Percentiles rank a stretch among this genome's conserved stretches.
These are phyloP conservation scores for Lerema accius DNA, from an alignment of 1,140 invertebrate species.

Conservation along the genomic window DNA sequence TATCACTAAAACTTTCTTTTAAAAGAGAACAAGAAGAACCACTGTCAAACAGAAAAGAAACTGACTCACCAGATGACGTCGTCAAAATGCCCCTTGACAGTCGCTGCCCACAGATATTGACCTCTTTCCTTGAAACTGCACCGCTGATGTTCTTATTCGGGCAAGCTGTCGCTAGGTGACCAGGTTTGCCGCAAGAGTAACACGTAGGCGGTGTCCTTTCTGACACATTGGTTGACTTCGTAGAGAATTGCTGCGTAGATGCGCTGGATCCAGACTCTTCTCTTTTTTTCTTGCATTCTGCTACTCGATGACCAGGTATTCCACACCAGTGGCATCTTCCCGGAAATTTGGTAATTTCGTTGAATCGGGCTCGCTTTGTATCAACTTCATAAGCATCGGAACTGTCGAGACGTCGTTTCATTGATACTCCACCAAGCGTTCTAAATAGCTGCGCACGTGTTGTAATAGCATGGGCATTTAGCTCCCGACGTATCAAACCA, in stretches of 20 bases:
- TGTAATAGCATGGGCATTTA: conserved; percentile 15
- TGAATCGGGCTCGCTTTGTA: conserved; percentile 28
- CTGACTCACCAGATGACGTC: conserved; percentile 36
- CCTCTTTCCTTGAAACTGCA: conserved; percentile 17
- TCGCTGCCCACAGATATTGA: conserved; percentile 31
- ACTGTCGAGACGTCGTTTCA: conserved; percentile 37
- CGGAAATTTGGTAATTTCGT: conserved; percentile 31
- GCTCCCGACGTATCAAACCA: conserved; percentile 20
- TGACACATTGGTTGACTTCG: neutral
- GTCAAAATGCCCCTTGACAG: conserved; percentile 26
- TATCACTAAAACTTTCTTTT: conserved; percentile 26
- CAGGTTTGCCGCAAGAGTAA: conserved; percentile 25
- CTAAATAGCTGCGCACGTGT: conserved; percentile 36
- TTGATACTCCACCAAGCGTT: conserved; percentile 41
- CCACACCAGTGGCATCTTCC: conserved; percentile 39
- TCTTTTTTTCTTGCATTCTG: conserved; percentile 33
- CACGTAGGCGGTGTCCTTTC: conserved; percentile 12
- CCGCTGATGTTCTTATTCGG: conserved; percentile 5
- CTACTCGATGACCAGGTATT: conserved; percentile 25
- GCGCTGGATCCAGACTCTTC: neutral
- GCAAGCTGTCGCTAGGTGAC: conserved; percentile 28
- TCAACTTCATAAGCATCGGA: conserved; percentile 31
- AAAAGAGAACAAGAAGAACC: conserved; percentile 39
- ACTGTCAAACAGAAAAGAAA: conserved; percentile 40
- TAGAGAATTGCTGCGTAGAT: neutral